Evolutionary conservation across 1,140 invertebrate species (phyloP).

Genomic region (Macrobrachium nipponense): DNA sequence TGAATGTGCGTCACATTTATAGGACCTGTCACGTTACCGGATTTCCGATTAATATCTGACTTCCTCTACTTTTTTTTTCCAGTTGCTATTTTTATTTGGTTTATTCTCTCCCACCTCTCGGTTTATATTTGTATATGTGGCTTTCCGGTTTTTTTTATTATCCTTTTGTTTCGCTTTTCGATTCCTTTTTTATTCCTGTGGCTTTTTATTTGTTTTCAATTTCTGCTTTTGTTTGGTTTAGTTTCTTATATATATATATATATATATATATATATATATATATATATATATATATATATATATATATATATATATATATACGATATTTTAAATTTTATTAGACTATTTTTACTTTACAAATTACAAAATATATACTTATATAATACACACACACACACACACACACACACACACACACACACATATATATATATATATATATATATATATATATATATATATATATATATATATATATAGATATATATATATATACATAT

Average conservation of each 20-base stretch:
- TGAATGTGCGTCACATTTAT: not conserved
- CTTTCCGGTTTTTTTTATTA: not conserved
- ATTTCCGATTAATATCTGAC: not conserved
- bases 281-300: not conserved
- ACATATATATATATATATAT: constrained; percentile 4
- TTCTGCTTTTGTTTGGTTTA: not conserved
- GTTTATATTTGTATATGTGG: not conserved
- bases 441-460: not conserved
- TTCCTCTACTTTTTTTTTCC: not conserved
- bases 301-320: not conserved
- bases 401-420: not conserved
- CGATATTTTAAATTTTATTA: too few relatives aligned
- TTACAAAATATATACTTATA: too few relatives aligned
- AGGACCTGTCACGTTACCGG: too few relatives aligned
- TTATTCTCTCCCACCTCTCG: constrained; percentile 6
- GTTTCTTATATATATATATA: not conserved
- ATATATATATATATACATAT: not conserved
- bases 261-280: not conserved
- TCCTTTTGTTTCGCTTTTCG: not conserved
- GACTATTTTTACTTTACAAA: too few relatives aligned
- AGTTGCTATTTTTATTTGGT: not conserved
- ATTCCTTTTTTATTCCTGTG: not conserved
- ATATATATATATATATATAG: not conserved
- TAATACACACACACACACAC: too few relatives aligned
- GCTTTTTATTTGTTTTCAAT: not conserved